Percentiles rank a stretch among this genome's conserved stretches.
phyloP scores from a whole-genome alignment of 1,140 invertebrate species.

The Sipha flava region DNA sequence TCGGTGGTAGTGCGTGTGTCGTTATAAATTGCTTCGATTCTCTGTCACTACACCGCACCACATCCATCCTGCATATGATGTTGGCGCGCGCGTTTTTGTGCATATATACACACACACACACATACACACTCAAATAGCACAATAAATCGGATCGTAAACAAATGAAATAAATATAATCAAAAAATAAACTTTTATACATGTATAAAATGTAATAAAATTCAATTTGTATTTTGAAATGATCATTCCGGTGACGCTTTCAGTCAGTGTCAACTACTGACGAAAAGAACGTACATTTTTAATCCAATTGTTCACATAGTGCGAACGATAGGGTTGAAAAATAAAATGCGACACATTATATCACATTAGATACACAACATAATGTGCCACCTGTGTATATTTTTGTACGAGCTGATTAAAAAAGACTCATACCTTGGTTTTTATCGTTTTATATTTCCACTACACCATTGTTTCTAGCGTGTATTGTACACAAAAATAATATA shows the following conservation, averaged over 20 bases:
- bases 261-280: background rate
- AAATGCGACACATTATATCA: no score
- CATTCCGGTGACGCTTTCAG: conserved; percentile 20
- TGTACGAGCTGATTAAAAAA: no score
- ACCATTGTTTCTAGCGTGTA: no score
- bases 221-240: background rate
- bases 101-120: no score
- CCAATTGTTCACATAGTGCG: background rate
- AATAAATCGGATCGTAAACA: conserved; percentile 23
- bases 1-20: background rate
- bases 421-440: no score
- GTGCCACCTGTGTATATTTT: no score
- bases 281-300: background rate
- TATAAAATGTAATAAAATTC: background rate
- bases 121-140: no score
- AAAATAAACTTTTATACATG: background rate
- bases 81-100: no score
- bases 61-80: background rate
- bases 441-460: no score
- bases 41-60: background rate
- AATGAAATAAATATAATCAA: conserved; percentile 18
- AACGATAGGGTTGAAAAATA: no score
- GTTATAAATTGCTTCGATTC: conserved; percentile 21
- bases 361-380: no score
- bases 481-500: no score